Evolutionary conservation across 37 sponge, comb jelly and placozoan species (phyloP).

Genomic region (Eunapius fragilis): DNA sequence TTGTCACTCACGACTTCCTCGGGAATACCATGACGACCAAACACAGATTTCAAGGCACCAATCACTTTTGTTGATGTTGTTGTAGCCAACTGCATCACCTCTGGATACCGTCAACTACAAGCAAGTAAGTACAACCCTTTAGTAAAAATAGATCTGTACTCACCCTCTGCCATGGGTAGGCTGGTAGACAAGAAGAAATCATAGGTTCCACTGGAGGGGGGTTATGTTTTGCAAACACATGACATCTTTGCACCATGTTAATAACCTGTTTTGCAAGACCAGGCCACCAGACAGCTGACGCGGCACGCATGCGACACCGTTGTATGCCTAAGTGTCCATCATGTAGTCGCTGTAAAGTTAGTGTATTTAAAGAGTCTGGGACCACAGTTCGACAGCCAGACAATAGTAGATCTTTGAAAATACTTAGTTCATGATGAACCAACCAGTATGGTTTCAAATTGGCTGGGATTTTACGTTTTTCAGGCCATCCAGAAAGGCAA

Average conservation of each 20-base stretch:
- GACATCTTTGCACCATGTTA: neutral
- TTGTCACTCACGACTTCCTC: conserved; percentile 14
- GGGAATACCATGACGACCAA: conserved; percentile 23
- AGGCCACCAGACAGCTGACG: conserved; percentile 15
- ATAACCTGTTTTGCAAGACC: conserved; percentile 12
- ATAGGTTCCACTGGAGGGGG: conserved; percentile 6
- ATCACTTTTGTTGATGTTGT: conserved; percentile 15
- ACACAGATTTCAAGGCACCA: conserved; percentile 5
- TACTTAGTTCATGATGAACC: neutral
- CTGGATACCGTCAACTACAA: neutral
- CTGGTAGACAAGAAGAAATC: conserved; percentile 3
- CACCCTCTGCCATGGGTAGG: conserved; percentile 31
- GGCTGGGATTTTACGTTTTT: neutral
- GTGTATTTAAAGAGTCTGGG: neutral
- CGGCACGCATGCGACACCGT: conserved; percentile 1
- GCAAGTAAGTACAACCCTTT: neutral
- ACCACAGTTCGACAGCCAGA: conserved; percentile 7
- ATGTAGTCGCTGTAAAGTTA: conserved; percentile 10
- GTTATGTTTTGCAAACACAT: neutral
- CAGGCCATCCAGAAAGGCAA: conserved; percentile 22
- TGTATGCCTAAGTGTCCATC: conserved; percentile 21
- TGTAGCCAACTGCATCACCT: conserved; percentile 7
- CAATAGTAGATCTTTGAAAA: conserved; percentile 2
- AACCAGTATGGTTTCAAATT: conserved; percentile 15
- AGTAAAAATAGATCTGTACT: conserved; percentile 3